These are phyloP conservation scores for Exephanes ischioxanthus DNA, from an alignment of 2,888 invertebrate genomes.

Conservation along the genomic window DNA sequence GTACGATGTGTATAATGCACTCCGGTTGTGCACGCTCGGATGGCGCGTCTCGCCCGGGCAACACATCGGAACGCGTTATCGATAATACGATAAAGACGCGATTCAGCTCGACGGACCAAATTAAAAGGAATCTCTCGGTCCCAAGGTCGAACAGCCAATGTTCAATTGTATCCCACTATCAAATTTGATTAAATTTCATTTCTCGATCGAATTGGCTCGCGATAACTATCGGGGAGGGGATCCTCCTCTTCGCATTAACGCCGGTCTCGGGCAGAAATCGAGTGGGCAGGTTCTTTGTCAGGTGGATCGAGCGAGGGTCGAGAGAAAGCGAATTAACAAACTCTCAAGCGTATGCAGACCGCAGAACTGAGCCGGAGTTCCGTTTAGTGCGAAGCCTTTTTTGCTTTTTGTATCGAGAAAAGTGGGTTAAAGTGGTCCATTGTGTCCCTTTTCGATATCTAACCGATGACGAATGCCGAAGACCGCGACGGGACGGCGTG, in stretches of 20 bases:
- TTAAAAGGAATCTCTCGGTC: conserved; percentile 15
- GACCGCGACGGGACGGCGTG: conserved; percentile 26
- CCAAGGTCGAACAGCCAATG: conserved; percentile 16
- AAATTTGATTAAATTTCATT: conserved; percentile 24
- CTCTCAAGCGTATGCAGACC: not conserved
- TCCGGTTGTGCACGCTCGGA: conserved; percentile 30
- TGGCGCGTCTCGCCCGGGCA: conserved; percentile 15
- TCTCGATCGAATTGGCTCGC: conserved; percentile 18
- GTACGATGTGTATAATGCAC: conserved; percentile 1
- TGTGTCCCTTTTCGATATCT: not conserved
- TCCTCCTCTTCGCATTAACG: conserved; percentile 25
- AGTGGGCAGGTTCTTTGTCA: conserved; percentile 41
- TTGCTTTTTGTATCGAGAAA: not conserved
- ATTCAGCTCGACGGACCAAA: conserved; percentile 27
- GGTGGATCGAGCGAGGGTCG: conserved; percentile 21
- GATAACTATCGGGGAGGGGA: not conserved
- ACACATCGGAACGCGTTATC: conserved; percentile 35
- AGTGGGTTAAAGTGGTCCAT: not conserved
- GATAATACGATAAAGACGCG: conserved; percentile 48
- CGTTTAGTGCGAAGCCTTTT: not conserved
- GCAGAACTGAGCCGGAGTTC: too few relatives aligned
- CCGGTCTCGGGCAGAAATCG: conserved; percentile 30
- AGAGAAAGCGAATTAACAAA: conserved; percentile 5
- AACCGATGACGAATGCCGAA: conserved; percentile 30
- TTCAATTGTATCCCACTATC: conserved; percentile 4